Conservation (phyloP, 2,113 vertebrate genomes). For the Zosterops japonicus region DNA sequence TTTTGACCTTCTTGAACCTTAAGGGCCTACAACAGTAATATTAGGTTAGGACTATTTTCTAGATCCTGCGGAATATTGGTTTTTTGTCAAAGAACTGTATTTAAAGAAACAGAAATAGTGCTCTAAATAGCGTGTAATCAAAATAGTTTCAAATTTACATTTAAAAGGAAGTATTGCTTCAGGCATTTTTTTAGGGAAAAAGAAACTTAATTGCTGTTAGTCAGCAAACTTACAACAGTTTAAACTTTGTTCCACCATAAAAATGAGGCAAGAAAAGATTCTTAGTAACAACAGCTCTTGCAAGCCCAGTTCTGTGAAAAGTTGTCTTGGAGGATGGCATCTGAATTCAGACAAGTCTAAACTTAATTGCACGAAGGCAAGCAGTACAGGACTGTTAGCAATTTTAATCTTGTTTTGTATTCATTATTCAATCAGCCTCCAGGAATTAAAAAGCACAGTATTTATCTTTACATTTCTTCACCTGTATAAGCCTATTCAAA, state of each 20-base stretch:
- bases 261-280: neutral
- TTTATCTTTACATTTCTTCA: neutral
- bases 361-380: neutral
- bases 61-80: neutral
- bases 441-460: neutral
- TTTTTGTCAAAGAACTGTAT: neutral
- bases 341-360: neutral
- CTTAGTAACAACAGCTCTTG: neutral
- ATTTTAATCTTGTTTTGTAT: neutral
- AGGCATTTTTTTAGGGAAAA: neutral
- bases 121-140: neutral
- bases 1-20: neutral
- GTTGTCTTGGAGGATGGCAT: neutral
- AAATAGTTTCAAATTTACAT: neutral
- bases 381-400: neutral
- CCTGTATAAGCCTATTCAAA: neutral
- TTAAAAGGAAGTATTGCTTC: neutral
- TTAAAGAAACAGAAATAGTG: neutral
- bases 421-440: neutral
- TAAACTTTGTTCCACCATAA: neutral
- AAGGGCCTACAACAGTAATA: neutral
- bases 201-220: neutral
- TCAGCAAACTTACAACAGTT: neutral
- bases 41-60: neutral
- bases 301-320: neutral